Evolutionary conservation across 2,797 vertebrate species (phyloP), one percentile per base, ranked within the genome.

Genomic region (Trematomus bernacchii): DNA sequence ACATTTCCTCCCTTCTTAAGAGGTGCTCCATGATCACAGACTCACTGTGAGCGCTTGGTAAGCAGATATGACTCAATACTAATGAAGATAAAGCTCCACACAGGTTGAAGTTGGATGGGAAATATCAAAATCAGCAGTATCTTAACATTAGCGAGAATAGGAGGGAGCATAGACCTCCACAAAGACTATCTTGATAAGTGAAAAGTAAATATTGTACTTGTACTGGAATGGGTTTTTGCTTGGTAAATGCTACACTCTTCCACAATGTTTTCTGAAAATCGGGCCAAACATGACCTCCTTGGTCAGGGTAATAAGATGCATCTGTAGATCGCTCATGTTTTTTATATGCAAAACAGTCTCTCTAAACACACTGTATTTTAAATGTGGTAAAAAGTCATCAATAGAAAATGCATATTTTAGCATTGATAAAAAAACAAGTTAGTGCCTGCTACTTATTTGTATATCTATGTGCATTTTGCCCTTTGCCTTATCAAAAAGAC

Each of bases 1-100:
- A 87, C 86, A 88, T 89, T 86, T 90, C 64, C 58, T 66, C 40
- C 21, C 59, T 75, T 65, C 61, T 70, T 79, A 77, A 79, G 71
- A 60, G 14, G 10, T 53, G 62, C 67, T 60, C n/a, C 67, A 54
- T 70, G 53, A 87, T 85, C 67, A 73, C 33, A 65, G 54, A 18
- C 63, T 79, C 54, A 60, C 61, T 52, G 69, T 50, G 61, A 48
- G 27, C 61, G n/a, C 55, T 30, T 62, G n/a, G 30, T 33, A 52
- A 82, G 48, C 60, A 62, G 42, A 77, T 57, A 55, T 50, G 47
- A 46, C 47, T 55, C 60, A 70, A 76, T 82, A 63, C 79, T 77
- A 78, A 84, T 83, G 40, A 62, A 80, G 51, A 63, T 23, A 58
- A 68, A 59, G 18, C 37, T 72, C 40, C 21, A 2, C 43, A 64